Evolutionary conservation across 2,113 vertebrate genomes (phyloP), one percentile per base, ranked within the genome.

Genomic region (Dipodomys ordii): DNA sequence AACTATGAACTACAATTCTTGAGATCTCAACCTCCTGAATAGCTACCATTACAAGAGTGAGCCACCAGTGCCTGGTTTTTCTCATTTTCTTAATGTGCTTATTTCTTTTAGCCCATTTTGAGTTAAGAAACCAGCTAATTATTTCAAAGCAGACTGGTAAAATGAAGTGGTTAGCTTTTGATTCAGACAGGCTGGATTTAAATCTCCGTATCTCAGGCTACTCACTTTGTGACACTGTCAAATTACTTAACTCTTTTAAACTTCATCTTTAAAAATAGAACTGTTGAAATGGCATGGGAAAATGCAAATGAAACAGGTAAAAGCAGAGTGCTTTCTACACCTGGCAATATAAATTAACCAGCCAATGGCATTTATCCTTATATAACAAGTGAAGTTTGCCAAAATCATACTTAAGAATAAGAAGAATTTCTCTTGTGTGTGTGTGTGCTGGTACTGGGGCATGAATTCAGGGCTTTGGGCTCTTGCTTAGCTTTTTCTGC

Each of bases 161-260:
- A 81, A 68, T 20, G 18, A 44, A 25, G 23, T 35, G 53, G 19
- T 15, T n/a, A 81, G 32, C 23, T 62, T 44, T 53, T 72, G 30
- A 86, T 39, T 87, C 32, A 46, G 39, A 39, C 0, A 73, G 49
- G 39, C 44, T 88, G 73, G 69, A 22, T 88, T 94, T 90, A 90
- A 95, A 91, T 39, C 9, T 35, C 28, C 80, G 60, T 30, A 22
- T 65, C 15, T 13, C 53, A 60, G 39, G 19, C 22, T 68, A 87
- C 46, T 82, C 83, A 92, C 35, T 86, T 57, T 83, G 64, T 65
- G 46, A 92, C 32, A 32, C 65, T 89, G 82, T 92, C 78, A 92
- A 79, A 30, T 79, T 91, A 90, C 23, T 83, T 83, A 92, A 92
- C 22, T 95, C 91, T 49, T 90, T 74, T 92, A 86, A 83, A 27